A percentile compares a stretch with the other conserved stretches of the same genome.
Conservation (phyloP, 2,888 invertebrate genomes). For the Rambutsinella grinnellia region DNA sequence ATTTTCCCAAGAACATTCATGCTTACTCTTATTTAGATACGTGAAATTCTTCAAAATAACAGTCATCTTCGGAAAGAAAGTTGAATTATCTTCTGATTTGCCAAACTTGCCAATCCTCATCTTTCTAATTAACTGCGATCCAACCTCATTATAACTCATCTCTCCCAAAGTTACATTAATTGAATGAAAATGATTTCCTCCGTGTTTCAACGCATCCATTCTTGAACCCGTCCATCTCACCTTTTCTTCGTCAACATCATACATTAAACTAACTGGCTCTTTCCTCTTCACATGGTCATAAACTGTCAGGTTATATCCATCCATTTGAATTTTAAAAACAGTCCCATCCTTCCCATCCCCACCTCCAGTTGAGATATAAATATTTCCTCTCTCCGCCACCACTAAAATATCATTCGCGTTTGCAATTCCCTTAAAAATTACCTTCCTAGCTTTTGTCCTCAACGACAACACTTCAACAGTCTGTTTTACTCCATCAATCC, state of each 20-base stretch:
- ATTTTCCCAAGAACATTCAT: constrained; percentile 56
- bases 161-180: constrained; percentile 60
- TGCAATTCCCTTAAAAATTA: constrained; percentile 74
- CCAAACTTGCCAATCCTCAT: constrained; percentile 30
- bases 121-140: background rate
- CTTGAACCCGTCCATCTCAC: constrained; percentile 69
- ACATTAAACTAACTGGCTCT: constrained; percentile 73
- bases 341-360: constrained; percentile 53
- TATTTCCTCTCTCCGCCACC: too few species aligned
- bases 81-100: constrained; percentile 33
- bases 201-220: constrained; percentile 55
- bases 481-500: constrained; percentile 76
- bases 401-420: constrained; percentile 78
- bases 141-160: constrained; percentile 15
- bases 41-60: constrained; percentile 52
- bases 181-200: constrained; percentile 60
- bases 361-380: constrained; percentile 72
- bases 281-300: constrained; percentile 71
- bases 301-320: constrained; percentile 74
- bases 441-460: constrained; percentile 73
- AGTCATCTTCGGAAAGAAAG: constrained; percentile 58
- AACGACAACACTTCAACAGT: constrained; percentile 79
- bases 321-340: constrained; percentile 79
- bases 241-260: constrained; percentile 73
- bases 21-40: constrained; percentile 34